A percentile compares a stretch with the other conserved stretches of the same genome.
Evolutionary conservation across 92 coral and sea anemone genomes (phyloP).

Genomic region (Metridium senile): DNA sequence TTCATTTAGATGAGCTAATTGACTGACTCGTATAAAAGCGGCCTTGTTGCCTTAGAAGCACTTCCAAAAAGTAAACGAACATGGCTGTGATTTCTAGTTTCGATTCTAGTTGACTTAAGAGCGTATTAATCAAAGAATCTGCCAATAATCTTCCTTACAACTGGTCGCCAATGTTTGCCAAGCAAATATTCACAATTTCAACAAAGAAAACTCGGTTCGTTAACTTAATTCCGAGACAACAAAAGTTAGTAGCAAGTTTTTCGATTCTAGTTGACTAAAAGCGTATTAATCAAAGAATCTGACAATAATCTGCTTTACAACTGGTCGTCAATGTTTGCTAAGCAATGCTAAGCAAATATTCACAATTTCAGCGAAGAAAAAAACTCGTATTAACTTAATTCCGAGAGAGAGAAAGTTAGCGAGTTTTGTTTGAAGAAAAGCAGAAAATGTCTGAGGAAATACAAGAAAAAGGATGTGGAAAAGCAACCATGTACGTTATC

Average conservation of each 20-base stretch:
- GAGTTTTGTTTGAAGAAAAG: neutral
- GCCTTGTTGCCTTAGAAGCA: neutral
- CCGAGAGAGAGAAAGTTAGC: too few relatives aligned
- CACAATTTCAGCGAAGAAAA: neutral
- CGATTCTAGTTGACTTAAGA: neutral
- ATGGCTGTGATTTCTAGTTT: neutral
- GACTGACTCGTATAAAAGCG: neutral
- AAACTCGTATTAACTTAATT: neutral
- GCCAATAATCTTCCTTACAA: neutral
- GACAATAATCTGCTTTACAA: neutral
- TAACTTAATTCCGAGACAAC: neutral
- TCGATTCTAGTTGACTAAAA: too few relatives aligned
- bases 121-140: neutral
- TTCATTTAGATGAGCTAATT: neutral
- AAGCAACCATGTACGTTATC: constrained; percentile 80
- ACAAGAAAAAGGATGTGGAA: constrained; percentile 25
- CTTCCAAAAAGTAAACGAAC: neutral
- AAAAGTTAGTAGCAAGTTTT: neutral
- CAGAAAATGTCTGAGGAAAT: constrained; percentile 18
- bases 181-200: constrained; percentile 9
- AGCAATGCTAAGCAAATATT: too few relatives aligned
- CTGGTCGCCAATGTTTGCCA: constrained; percentile 8
- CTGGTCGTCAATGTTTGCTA: neutral
- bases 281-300: too few relatives aligned
- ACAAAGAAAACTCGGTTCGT: neutral